Percentiles rank a stretch among this genome's conserved stretches.
Evolutionary conservation across 2,113 vertebrate genomes (phyloP).

Genomic region (Seriola rivoliana): DNA sequence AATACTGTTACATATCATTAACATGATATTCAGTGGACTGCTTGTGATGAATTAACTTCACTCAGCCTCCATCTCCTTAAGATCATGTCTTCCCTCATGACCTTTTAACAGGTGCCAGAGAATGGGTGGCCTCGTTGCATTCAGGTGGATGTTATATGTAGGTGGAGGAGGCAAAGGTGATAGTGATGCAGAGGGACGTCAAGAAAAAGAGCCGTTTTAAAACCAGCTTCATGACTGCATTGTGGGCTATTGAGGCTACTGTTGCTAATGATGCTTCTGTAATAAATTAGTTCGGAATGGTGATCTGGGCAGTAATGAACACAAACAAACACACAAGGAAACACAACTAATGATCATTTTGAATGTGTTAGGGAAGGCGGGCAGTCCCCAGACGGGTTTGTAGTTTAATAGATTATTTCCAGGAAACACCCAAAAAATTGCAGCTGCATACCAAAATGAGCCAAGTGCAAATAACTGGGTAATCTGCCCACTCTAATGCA

Average conservation of each 20-base stretch:
- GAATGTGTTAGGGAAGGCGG: not conserved
- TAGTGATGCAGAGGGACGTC: not conserved
- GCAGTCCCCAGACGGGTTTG: not conserved
- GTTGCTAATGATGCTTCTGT: not conserved
- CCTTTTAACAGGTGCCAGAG: not conserved
- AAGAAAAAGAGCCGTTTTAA: not conserved
- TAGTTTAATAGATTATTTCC: not conserved
- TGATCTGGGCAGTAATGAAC: not conserved
- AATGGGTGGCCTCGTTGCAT: not conserved
- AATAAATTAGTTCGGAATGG: not conserved
- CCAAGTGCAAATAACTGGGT: slow-evolving; percentile 1
- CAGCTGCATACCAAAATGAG: not conserved
- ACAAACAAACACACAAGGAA: not conserved
- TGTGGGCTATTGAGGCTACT: not conserved
- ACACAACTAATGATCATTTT: not conserved
- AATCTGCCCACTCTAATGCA: not conserved
- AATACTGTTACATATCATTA: slow-evolving; percentile 12
- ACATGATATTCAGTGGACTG: not conserved
- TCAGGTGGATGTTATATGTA: not conserved
- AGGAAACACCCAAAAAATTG: not conserved
- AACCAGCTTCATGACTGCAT: not conserved
- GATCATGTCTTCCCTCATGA: not conserved
- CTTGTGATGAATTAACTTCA: not conserved
- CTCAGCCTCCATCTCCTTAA: not conserved
- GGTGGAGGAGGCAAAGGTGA: not conserved